Evolutionary conservation across 2,888 invertebrate species (phyloP).

Genomic region (Metalampra italica): DNA sequence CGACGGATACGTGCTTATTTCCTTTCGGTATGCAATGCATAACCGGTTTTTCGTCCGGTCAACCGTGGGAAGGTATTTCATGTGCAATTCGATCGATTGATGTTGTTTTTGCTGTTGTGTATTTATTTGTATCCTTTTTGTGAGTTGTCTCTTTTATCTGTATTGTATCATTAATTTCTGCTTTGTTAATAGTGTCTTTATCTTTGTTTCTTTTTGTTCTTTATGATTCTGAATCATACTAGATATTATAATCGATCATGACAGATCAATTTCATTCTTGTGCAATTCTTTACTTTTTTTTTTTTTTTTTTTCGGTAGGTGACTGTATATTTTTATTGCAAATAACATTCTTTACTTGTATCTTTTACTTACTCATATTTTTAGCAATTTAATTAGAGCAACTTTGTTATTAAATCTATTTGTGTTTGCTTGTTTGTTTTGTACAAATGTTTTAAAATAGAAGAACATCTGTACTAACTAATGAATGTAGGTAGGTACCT

Average conservation of each 20-base stretch:
- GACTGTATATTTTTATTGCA: no score
- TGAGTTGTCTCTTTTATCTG: neutral
- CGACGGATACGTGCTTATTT: conserved; percentile 56
- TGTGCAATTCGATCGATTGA: conserved; percentile 38
- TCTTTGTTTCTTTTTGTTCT: no score
- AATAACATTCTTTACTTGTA: no score
- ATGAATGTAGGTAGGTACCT: no score
- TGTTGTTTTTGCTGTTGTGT: neutral
- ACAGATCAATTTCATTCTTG: neutral
- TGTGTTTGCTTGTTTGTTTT: no score
- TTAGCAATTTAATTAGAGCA: no score
- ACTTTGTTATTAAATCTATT: no score
- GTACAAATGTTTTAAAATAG: no score
- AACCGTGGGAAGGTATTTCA: conserved; percentile 67
- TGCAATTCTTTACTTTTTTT: neutral
- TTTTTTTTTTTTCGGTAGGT: no score
- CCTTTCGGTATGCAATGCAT: conserved; percentile 60
- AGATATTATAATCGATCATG: no score
- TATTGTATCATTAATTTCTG: neutral
- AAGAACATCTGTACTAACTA: no score
- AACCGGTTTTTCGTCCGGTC: conserved; percentile 69
- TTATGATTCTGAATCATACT: neutral
- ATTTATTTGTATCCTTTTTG: conserved; percentile 7
- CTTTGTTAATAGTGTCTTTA: neutral
- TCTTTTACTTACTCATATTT: no score